A percentile compares a stretch with the other conserved stretches of the same genome.
These are phyloP conservation scores for Leucosticte australis DNA, from an alignment of 2,113 vertebrate species.

Conservation along the genomic window DNA sequence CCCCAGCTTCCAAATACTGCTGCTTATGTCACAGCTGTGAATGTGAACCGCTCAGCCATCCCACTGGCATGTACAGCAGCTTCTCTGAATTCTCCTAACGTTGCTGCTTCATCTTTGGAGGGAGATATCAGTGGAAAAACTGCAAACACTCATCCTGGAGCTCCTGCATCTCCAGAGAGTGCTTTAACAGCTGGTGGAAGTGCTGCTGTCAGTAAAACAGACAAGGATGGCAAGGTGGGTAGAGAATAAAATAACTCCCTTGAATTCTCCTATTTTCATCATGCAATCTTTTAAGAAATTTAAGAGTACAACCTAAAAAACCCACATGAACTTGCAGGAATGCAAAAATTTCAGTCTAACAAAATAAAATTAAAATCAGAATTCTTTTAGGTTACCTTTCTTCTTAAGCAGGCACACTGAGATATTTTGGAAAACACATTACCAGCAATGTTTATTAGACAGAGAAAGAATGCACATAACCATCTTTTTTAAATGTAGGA, in stretches of 20 bases:
- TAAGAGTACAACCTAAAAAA: neutral
- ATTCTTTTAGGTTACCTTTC: neutral
- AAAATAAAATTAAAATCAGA: constrained; percentile 25
- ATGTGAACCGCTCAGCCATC: constrained; percentile 63
- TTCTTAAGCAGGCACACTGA: neutral
- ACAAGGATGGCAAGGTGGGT: constrained; percentile 90
- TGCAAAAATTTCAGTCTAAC: constrained; percentile 5
- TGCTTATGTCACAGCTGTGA: constrained; percentile 67
- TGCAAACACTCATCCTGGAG: constrained; percentile 66
- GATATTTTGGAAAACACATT: neutral
- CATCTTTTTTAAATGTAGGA: neutral
- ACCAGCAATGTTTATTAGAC: neutral
- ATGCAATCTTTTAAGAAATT: neutral
- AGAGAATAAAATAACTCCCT: neutral
- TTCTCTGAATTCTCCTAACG: constrained; percentile 80
- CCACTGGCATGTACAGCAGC: constrained; percentile 83
- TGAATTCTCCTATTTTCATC: neutral
- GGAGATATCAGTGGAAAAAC: constrained; percentile 75
- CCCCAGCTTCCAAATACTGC: constrained; percentile 61
- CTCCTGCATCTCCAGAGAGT: constrained; percentile 72
- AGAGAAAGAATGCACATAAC: neutral
- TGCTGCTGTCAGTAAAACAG: constrained; percentile 75
- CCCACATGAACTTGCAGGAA: neutral
- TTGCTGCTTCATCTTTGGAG: constrained; percentile 81
- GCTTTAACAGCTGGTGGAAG: constrained; percentile 68